These are phyloP conservation scores for Phenganax marumi DNA, from an alignment of 92 coral and sea anemone species.

Conservation along the genomic window DNA sequence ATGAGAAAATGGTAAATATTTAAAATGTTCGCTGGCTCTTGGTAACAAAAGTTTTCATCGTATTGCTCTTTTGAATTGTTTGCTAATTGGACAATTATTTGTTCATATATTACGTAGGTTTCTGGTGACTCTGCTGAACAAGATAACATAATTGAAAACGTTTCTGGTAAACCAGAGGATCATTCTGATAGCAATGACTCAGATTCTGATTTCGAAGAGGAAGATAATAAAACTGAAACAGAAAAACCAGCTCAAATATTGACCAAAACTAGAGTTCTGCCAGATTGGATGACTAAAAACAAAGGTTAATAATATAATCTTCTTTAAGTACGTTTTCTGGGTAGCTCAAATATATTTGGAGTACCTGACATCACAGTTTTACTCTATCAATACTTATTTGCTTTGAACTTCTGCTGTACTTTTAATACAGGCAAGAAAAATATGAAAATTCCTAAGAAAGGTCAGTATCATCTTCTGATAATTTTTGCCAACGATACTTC, in stretches of 20 bases:
- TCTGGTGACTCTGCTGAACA: background rate
- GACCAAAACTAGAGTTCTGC: constrained; percentile 76
- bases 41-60: too few species aligned
- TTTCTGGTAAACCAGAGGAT: background rate
- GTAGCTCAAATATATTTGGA: background rate
- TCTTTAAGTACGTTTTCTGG: background rate
- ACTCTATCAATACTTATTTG: background rate
- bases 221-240: constrained; percentile 48
- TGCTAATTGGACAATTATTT: background rate
- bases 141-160: constrained; percentile 33
- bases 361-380: background rate
- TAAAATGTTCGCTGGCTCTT: too few species aligned
- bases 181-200: background rate
- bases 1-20: too few species aligned
- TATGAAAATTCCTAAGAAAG: constrained; percentile 7
- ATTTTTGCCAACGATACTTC: background rate
- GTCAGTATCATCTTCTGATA: background rate
- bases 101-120: background rate
- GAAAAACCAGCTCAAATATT: constrained; percentile 55
- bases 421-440: background rate
- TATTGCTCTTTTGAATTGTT: too few species aligned
- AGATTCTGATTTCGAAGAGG: constrained; percentile 5
- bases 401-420: background rate
- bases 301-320: constrained; percentile 7
- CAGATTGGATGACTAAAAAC: constrained; percentile 69